Conservation (phyloP, 2,888 invertebrate genomes). For the Amphimallon solstitiale region DNA sequence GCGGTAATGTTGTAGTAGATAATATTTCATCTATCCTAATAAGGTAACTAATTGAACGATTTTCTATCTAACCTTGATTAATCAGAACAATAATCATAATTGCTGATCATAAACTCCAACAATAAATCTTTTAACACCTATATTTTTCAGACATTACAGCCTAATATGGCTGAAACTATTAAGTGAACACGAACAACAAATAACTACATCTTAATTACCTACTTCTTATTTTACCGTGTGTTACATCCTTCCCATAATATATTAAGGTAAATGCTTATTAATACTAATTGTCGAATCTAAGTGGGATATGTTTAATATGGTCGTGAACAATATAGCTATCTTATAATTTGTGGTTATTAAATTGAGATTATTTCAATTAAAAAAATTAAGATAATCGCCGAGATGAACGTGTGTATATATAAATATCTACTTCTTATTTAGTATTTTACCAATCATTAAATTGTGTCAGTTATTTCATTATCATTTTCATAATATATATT, state of each 20-base stretch:
- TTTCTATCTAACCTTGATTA: slow-evolving; percentile 3
- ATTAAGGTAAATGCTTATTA: background rate
- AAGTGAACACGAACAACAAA: background rate
- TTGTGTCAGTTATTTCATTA: too few species aligned
- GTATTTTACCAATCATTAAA: too few species aligned
- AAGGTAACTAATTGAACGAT: background rate
- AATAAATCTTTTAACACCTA: background rate
- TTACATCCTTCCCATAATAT: background rate
- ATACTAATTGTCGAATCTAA: background rate
- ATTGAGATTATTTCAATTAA: too few species aligned
- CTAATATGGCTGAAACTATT: background rate
- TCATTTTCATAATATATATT: too few species aligned
- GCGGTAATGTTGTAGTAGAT: background rate
- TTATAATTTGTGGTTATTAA: too few species aligned
- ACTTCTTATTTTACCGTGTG: background rate
- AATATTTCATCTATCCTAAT: background rate
- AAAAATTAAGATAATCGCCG: too few species aligned
- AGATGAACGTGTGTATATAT: too few species aligned
- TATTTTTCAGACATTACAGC: background rate
- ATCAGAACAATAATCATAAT: slow-evolving; percentile 7
- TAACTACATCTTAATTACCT: slow-evolving; percentile 19
- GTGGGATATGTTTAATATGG: too few species aligned
- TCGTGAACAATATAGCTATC: too few species aligned
- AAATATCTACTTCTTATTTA: too few species aligned
- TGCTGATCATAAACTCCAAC: background rate